Conservation (phyloP, 2,113 vertebrate genomes). For the Grus americana region DNA sequence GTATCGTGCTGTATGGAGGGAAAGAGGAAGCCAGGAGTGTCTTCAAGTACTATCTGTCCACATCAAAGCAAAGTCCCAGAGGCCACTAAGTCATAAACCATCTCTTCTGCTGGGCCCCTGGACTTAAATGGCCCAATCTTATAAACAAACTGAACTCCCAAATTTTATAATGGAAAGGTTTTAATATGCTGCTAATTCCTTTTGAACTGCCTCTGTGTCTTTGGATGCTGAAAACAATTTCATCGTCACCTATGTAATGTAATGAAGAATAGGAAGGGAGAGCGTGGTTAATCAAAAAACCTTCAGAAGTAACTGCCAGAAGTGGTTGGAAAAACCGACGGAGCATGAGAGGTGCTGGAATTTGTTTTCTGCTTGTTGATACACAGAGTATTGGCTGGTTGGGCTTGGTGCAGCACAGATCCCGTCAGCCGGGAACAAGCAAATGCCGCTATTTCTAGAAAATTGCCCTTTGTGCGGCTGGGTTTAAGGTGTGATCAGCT, state of each 20-base stretch:
- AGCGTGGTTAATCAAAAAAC: neutral
- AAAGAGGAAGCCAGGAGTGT: neutral
- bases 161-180: neutral
- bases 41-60: neutral
- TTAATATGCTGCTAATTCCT: neutral
- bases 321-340: neutral
- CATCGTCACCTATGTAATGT: neutral
- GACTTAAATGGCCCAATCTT: neutral
- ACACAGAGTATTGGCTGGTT: neutral
- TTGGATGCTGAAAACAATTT: neutral
- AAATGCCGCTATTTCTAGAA: conserved; percentile 4
- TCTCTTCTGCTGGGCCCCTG: neutral
- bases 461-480: neutral
- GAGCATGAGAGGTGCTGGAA: neutral
- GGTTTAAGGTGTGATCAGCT: neutral
- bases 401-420: neutral
- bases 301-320: neutral
- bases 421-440: neutral
- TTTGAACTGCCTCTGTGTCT: neutral
- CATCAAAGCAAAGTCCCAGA: neutral
- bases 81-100: neutral
- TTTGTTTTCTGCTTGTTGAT: neutral
- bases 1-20: neutral
- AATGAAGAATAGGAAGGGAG: neutral
- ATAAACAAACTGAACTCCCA: neutral